Evolutionary conservation across 2,113 vertebrate genomes (phyloP).

Genomic region (Opisthocomus hoazin): DNA sequence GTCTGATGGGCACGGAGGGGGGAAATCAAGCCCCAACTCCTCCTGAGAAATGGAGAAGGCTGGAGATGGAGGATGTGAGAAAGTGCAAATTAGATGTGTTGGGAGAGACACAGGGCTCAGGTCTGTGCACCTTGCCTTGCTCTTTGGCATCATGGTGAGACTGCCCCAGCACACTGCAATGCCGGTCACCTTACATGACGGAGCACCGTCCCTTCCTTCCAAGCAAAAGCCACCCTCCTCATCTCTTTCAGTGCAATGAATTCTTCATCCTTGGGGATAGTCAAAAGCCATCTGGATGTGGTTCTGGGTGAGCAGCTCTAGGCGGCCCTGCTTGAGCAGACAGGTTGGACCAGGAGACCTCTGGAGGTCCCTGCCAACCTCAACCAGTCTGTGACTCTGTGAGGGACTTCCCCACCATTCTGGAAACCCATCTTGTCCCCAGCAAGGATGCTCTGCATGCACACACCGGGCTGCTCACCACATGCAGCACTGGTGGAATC

Average conservation of each 20-base stretch:
- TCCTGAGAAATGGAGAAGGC: not conserved
- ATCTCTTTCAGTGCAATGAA: not conserved
- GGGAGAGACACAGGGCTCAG: not conserved
- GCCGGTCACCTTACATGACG: rapidly evolving
- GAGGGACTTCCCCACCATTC: rapidly evolving
- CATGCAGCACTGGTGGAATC: not conserved
- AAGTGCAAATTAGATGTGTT: not conserved
- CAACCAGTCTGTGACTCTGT: not conserved
- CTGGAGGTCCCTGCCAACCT: not conserved
- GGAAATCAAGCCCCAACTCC: not conserved
- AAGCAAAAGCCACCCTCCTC: not conserved
- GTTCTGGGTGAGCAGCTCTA: not conserved
- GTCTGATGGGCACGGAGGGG: not conserved
- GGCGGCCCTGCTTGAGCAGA: not conserved
- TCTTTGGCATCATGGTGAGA: not conserved
- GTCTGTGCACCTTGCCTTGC: not conserved
- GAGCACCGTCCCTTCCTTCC: not conserved
- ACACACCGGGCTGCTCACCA: not conserved
- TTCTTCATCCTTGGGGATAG: not conserved
- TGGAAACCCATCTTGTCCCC: not conserved
- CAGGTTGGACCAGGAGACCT: not conserved
- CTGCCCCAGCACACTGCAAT: rapidly evolving
- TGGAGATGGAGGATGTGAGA: not conserved
- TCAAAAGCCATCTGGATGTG: not conserved
- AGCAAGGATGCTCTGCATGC: not conserved